phyloP scores from a whole-genome alignment of 2,797 vertebrate species.

The Pipistrellus pipistrellus region DNA sequence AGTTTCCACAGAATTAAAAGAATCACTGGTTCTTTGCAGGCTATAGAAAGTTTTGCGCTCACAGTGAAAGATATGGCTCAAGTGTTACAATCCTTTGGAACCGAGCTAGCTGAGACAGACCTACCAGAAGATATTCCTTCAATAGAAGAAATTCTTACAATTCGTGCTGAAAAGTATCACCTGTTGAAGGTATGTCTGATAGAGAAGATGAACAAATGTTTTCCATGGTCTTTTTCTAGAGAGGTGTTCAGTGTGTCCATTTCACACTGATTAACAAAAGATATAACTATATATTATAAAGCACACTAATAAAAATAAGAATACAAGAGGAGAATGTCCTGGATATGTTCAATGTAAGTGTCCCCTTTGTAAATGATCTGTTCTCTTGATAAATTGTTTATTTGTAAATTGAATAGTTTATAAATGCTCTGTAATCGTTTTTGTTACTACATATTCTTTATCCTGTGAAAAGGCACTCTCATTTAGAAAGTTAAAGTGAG shows the following conservation, averaged over 20 bases:
- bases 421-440: neutral
- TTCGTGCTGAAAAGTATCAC: slow-evolving; percentile 94
- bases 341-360: neutral
- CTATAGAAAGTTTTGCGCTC: slow-evolving; percentile 97
- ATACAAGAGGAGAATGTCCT: neutral
- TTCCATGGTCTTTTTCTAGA: neutral
- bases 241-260: neutral
- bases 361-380: neutral
- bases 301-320: neutral
- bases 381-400: neutral
- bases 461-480: neutral
- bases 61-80: slow-evolving; percentile 98
- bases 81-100: slow-evolving; percentile 96
- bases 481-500: neutral
- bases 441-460: neutral
- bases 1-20: slow-evolving; percentile 47
- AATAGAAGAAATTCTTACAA: slow-evolving; percentile 92
- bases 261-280: neutral
- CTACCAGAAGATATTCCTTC: slow-evolving; percentile 92
- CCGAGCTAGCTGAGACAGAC: slow-evolving; percentile 95
- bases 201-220: neutral
- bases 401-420: neutral
- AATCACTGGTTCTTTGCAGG: slow-evolving; percentile 88
- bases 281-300: neutral
- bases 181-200: slow-evolving; percentile 93